phyloP scores from a whole-genome alignment of 2,797 vertebrate species.

The Notamacropus eugenii region DNA sequence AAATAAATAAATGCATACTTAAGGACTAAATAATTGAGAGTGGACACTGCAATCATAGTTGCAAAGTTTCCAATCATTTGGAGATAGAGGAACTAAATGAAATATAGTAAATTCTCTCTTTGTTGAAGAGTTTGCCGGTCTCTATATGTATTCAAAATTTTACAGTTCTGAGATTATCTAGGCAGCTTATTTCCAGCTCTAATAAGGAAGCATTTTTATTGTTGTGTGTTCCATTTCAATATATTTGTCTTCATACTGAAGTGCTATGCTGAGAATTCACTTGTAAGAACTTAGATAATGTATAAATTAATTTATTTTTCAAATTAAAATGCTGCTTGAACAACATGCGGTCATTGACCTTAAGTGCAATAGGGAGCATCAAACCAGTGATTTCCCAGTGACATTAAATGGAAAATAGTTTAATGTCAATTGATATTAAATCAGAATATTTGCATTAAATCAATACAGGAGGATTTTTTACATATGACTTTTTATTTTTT shows the following conservation, averaged over 20 bases:
- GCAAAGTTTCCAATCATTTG: neutral
- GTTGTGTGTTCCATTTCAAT: neutral
- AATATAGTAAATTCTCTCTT: neutral
- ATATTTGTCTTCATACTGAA: slow-evolving; percentile 33
- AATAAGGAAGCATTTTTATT: neutral
- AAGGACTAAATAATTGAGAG: too few relatives aligned
- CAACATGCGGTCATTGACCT: slow-evolving; percentile 31
- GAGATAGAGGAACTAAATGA: too few relatives aligned
- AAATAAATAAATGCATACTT: too few relatives aligned
- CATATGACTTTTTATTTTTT: slow-evolving; percentile 45
- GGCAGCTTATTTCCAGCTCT: neutral
- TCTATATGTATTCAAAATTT: neutral
- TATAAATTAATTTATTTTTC: slow-evolving; percentile 45
- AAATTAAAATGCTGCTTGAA: slow-evolving; percentile 42
- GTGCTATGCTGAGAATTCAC: slow-evolving; percentile 38
- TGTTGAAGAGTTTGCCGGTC: neutral
- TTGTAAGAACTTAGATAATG: slow-evolving; percentile 12
- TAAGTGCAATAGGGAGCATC: slow-evolving; percentile 41
- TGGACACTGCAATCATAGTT: too few relatives aligned
- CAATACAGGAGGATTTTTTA: slow-evolving; percentile 47
- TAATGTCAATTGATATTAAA: slow-evolving; percentile 54
- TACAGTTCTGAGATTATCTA: neutral
- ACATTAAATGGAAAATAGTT: slow-evolving; percentile 35
- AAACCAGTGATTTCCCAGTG: slow-evolving; percentile 48
- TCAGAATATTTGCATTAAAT: slow-evolving; percentile 51